Percentiles rank a stretch among this genome's conserved stretches.
phyloP scores from a whole-genome alignment of 1,140 invertebrate genomes.

The Drosophila sucinea region DNA sequence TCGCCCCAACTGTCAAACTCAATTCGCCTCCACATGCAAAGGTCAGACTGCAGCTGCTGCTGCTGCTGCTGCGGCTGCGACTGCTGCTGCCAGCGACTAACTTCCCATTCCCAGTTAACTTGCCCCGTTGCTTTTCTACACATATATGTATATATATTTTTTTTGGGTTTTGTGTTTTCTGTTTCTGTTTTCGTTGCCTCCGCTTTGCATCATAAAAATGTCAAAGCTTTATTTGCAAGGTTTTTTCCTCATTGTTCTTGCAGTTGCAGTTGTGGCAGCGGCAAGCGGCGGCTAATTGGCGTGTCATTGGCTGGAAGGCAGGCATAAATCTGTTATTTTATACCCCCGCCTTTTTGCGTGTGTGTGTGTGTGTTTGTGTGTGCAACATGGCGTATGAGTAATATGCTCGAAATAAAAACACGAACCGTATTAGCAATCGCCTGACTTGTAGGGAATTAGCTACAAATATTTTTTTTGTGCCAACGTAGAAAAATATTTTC shows the following conservation, averaged over 20 bases:
- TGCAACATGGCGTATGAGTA: conserved; percentile 77
- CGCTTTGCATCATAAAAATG: conserved; percentile 82
- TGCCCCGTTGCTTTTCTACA: conserved; percentile 7
- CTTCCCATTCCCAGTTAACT: conserved; percentile 8
- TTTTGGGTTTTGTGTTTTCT: conserved; percentile 18
- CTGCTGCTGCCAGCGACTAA: conserved; percentile 65
- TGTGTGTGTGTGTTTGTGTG: conserved; percentile 30
- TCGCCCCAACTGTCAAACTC: conserved; percentile 80
- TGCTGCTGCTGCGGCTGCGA: conserved; percentile 59
- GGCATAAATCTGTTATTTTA: conserved; percentile 82
- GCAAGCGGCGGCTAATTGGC: conserved; percentile 72
- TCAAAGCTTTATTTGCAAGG: conserved; percentile 80
- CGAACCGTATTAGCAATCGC: conserved; percentile 30
- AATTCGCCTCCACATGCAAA: conserved; percentile 78
- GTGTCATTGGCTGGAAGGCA: conserved; percentile 79
- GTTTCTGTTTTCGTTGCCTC: conserved; percentile 42
- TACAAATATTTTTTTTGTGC: no score
- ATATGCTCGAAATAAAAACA: conserved; percentile 54
- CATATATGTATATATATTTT: neutral
- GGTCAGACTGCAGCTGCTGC: conserved; percentile 63
- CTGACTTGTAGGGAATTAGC: neutral
- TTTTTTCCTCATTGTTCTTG: conserved; percentile 39
- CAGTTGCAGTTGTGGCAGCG: conserved; percentile 36
- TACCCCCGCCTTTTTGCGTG: conserved; percentile 42
- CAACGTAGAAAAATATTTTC: no score